Evolutionary conservation across 2,888 invertebrate genomes (phyloP).

Genomic region (Cephus runcator): DNA sequence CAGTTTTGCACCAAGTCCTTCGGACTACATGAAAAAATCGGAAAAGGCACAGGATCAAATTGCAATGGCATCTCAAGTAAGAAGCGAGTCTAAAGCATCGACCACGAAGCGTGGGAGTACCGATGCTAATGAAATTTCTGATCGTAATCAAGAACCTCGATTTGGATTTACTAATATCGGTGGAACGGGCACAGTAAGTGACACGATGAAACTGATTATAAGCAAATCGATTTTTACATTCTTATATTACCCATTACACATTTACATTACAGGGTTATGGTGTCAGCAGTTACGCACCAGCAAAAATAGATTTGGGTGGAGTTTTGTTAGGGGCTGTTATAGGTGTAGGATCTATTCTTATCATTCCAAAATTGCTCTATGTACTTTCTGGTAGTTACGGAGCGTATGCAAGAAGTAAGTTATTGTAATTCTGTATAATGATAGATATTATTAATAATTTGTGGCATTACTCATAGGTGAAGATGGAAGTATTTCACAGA

Average conservation of each 20-base stretch:
- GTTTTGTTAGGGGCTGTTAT: constrained; percentile 83
- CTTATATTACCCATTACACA: not conserved
- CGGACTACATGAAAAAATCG: constrained; percentile 51
- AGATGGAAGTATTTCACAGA: constrained; percentile 73
- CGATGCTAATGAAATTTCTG: constrained; percentile 42
- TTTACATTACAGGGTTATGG: constrained; percentile 52
- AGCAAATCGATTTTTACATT: constrained; percentile 8
- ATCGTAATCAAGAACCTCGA: constrained; percentile 59
- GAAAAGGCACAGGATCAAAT: constrained; percentile 53
- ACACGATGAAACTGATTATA: not conserved
- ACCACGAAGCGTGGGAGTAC: constrained; percentile 35
- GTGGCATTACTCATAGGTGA: constrained; percentile 64
- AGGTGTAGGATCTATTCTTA: constrained; percentile 83
- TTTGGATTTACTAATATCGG: constrained; percentile 63
- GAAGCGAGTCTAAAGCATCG: constrained; percentile 27
- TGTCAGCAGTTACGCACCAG: constrained; percentile 76
- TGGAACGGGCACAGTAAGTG: constrained; percentile 55
- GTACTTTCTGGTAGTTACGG: constrained; percentile 77
- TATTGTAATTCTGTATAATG: not conserved
- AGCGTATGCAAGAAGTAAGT: constrained; percentile 78
- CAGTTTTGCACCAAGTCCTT: constrained; percentile 66
- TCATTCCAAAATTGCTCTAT: constrained; percentile 82
- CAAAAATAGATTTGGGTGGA: constrained; percentile 85
- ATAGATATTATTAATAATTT: not conserved
- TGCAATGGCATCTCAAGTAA: constrained; percentile 48